phyloP scores from a whole-genome alignment of 2,113 vertebrate genomes.

The Mixornis gularis region DNA sequence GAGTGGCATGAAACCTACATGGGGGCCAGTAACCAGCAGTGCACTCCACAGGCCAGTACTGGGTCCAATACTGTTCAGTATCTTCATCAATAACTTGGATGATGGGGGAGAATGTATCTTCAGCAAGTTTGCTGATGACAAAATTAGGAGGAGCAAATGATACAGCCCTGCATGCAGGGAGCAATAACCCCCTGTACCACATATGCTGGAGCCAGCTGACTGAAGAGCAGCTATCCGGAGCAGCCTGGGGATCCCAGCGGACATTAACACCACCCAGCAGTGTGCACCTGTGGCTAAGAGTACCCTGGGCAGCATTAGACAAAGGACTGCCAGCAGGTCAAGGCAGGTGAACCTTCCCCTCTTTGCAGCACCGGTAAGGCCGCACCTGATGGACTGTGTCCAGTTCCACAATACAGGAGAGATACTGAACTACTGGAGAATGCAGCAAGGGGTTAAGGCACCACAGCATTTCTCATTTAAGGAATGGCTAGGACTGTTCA shows the following conservation, averaged over 20 bases:
- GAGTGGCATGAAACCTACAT: background rate
- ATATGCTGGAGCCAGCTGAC: background rate
- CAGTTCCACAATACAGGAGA: background rate
- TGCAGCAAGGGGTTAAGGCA: background rate
- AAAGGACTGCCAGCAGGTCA: background rate
- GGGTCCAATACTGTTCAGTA: background rate
- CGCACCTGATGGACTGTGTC: background rate
- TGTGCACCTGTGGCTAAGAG: accelerated
- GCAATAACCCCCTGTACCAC: background rate
- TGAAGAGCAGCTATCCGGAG: background rate
- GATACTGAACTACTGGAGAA: background rate
- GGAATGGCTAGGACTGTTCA: background rate
- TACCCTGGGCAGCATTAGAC: background rate
- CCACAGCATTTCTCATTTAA: background rate
- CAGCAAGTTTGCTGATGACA: background rate
- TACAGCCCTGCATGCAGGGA: background rate
- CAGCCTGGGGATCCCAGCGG: background rate
- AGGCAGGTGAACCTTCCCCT: background rate
- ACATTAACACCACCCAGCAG: accelerated
- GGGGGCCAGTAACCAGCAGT: background rate
- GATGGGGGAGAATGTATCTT: background rate
- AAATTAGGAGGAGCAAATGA: background rate
- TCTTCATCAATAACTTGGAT: background rate
- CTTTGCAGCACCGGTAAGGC: background rate
- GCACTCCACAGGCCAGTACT: background rate